Evolutionary conservation across 2,888 invertebrate species (phyloP), one percentile per base, ranked within the genome.

Genomic region (Leistus spinibarbis): DNA sequence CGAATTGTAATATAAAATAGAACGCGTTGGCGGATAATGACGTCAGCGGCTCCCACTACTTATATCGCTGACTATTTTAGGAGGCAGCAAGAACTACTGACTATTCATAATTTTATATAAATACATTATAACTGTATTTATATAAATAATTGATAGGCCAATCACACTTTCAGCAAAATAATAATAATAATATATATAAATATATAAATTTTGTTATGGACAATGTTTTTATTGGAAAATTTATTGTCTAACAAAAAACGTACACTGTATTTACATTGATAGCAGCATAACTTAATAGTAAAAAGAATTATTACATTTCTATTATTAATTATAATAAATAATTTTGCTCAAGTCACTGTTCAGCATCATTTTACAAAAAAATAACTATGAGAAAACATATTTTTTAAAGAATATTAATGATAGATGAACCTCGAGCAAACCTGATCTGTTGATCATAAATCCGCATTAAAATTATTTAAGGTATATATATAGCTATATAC

Each of bases 11-110:
- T 60, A 22, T 60, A 16, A 60, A 60, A 60, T 60, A 60, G 60
- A 60, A 5, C 16, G 60, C 60, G 22, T 19, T 20, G 60, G 60
- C 60, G 60, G 19, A 19, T 16, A 10, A 53, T 62, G 71, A 71
- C 71, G 71, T 71, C 71, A 71, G 57, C 27, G 60, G 69, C 62
- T 63, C 70, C 40, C 40, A 40, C 40, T 40, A 40, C 40, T 13
- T 40, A 40, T 2, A 10, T 40, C 40, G 40, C 73, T 67, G 73
- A 73, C 73, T 73, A 73, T 73, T 73, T 73, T 73, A 67, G 67
- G 73, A 73, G 62, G 62, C 56, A 67, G 40, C 73, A 73, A 73
- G 73, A 67, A 73, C 62, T 60, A 67, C 53, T 69, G 23, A 27
- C 23, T 54, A 23, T 68, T 68, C 53, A 68, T 22, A 22, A 22